phyloP scores from a whole-genome alignment of 2,888 invertebrate species.

The Lumbricus terrestris region DNA sequence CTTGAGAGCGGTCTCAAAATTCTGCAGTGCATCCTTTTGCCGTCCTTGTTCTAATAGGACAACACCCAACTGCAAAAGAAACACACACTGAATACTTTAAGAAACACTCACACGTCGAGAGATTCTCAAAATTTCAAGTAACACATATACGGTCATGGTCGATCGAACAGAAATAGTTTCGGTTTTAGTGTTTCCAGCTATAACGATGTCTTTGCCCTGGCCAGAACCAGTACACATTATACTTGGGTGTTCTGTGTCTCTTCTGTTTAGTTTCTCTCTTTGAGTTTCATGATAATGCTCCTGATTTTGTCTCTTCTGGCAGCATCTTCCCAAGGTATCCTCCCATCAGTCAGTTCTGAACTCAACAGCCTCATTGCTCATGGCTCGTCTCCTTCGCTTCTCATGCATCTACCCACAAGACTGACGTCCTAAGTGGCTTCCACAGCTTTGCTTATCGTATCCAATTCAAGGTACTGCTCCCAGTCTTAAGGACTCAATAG shows the following conservation, averaged over 20 bases:
- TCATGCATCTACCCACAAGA: too few relatives aligned
- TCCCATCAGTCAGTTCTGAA: too few relatives aligned
- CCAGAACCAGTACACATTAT: neutral
- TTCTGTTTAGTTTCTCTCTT: too few relatives aligned
- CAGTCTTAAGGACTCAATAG: too few relatives aligned
- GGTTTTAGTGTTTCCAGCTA: neutral
- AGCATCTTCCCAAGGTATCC: neutral
- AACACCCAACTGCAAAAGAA: conserved; percentile 72
- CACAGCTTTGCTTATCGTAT: too few relatives aligned
- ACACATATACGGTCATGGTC: neutral
- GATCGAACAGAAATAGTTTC: neutral
- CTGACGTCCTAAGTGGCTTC: too few relatives aligned
- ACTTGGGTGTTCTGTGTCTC: too few relatives aligned
- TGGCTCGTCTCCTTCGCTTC: too few relatives aligned
- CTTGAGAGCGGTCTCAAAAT: conserved; percentile 87
- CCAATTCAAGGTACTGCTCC: too few relatives aligned
- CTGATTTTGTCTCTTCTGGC: neutral
- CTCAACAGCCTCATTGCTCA: too few relatives aligned
- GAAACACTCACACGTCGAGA: neutral
- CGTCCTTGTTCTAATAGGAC: conserved; percentile 90
- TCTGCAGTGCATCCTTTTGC: conserved; percentile 80
- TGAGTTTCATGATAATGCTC: neutral
- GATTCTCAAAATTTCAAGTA: neutral
- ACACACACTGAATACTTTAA: neutral
- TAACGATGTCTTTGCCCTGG: neutral